phyloP scores from a whole-genome alignment of 2,888 invertebrate species.

The Sclerodermus sp. region DNA sequence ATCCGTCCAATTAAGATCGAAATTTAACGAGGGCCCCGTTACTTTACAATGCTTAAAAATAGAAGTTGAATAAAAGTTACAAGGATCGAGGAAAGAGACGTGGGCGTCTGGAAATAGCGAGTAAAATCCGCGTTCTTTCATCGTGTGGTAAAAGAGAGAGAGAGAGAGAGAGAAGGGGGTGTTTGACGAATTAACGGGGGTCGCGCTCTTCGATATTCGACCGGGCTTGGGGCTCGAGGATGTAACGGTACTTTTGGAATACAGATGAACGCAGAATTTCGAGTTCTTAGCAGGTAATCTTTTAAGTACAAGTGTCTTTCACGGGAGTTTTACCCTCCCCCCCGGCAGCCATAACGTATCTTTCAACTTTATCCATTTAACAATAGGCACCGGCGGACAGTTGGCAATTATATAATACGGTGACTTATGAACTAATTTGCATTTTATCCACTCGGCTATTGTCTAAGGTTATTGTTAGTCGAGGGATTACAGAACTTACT shows the following conservation, averaged over 20 bases:
- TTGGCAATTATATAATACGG: conserved; percentile 34
- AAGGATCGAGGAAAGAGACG: too few species aligned
- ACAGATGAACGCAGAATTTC: neutral
- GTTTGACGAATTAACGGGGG: too few species aligned
- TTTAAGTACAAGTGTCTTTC: conserved; percentile 12
- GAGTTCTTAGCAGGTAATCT: conserved; percentile 8
- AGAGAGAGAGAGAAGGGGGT: too few species aligned
- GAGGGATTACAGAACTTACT: conserved; percentile 19
- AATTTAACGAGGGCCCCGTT: too few species aligned
- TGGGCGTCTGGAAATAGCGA: too few species aligned
- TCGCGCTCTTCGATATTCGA: too few species aligned
- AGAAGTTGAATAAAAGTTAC: too few species aligned
- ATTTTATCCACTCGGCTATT: conserved; percentile 43
- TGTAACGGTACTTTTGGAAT: neutral
- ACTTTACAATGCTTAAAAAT: too few species aligned
- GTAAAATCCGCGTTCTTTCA: too few species aligned
- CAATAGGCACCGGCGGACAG: conserved; percentile 23
- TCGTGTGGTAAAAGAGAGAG: too few species aligned
- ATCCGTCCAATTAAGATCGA: too few species aligned
- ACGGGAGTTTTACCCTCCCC: conserved; percentile 8
- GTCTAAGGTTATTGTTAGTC: conserved; percentile 41
- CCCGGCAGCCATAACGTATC: conserved; percentile 13
- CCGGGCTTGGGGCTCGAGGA: conserved; percentile 6
- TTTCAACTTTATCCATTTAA: conserved; percentile 31
- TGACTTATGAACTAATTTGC: conserved; percentile 47